Evolutionary conservation across 2,797 vertebrate species (phyloP), one percentile per base, ranked within the genome.

Genomic region (Euthynnus affinis): DNA sequence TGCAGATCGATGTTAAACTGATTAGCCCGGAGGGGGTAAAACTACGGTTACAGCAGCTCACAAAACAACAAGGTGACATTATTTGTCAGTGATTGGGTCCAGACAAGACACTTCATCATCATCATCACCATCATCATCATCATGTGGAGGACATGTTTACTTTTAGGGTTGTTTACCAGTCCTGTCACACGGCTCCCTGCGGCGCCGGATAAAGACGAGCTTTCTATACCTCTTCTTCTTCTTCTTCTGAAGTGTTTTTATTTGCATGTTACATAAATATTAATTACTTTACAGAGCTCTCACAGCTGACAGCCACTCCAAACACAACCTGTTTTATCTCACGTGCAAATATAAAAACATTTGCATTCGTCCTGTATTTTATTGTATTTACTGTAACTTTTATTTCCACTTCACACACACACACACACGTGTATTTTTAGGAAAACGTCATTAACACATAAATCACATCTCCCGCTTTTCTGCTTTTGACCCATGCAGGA

Each of bases 181-280:
- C 46, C 66, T 1, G 81, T 32, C 78, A 29, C 32, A 8, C 62
- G 63, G 66, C 64, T 27, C 56, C 84, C 86, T 44, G 62, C 74
- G 12, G 74, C 44, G 83, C 75, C 14, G 60, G 44, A 82, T 18
- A 4, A 70, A 60, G 53, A 71, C 62, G 20, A 63, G 74, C 66
- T 52, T 42, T 51, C 80, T 44, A 62, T 67, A 63, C 48, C 56
- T 0, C 59, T 44, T 15, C 44, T 46, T 46, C 44, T 46, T 17
- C 15, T 46, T 17, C 14, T 46, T 46, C 42, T 60, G 55, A 76
- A 71, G 80, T 49, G 73, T 70, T 48, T 80, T 81, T 73, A 75
- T 84, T 83, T 82, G 71, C 71, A 76, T 74, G 79, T 78, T 37
- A 37, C 82, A 87, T 90, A 85, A 87, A 90, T 88, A 88, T 90